Evolutionary conservation across 2,888 invertebrate genomes (phyloP), one percentile per base, ranked within the genome.

Genomic region (Andrena fulva): DNA sequence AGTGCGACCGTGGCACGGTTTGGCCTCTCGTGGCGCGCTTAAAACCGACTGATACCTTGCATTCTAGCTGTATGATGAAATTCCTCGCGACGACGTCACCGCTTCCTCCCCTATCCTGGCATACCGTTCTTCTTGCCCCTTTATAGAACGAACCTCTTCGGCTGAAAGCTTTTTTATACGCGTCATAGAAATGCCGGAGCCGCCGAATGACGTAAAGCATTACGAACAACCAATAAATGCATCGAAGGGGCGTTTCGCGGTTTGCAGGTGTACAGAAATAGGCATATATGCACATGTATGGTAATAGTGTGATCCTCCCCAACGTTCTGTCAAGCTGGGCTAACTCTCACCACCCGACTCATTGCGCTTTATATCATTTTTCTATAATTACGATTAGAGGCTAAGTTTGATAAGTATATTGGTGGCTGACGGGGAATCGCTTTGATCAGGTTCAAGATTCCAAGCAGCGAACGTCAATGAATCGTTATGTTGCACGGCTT

Each of bases 1-100:
- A 70, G 76, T 50, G 78, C 79, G 87, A 86, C 89, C 90, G 84
- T 90, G 90, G 87, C 89, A 86, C 82, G 79, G 71, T 89, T 90
- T 64, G 74, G 75, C 77, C 79, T 86, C 77, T 81, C 79, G 77
- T 66, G 35, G 73, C 59, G 60, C 66, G 63, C 35, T 77, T 80
- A 82, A 84, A 87, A 82, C 71, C 84, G 54, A 63, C 72, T 76
- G 85, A 76, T 78, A 84, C 84, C 75, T 72, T 70, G 74, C 82
- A 82, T 82, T 78, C 84, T 72, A 73, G 42, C 63, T 72, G 48
- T 69, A 79, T 66, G 77, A 84, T 79, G 75, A 82, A 84, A 84
- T 82, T 84, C 82, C 77, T 73, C 66, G 35, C 1, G 72, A 50
- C 73, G 66, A 72, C 60, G 75, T 73, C 81, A 82, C 72, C 72